Base-by-base conservation (phyloP, 2,797 vertebrate genomes). In the Sebastes kiyomatsui region DNA sequence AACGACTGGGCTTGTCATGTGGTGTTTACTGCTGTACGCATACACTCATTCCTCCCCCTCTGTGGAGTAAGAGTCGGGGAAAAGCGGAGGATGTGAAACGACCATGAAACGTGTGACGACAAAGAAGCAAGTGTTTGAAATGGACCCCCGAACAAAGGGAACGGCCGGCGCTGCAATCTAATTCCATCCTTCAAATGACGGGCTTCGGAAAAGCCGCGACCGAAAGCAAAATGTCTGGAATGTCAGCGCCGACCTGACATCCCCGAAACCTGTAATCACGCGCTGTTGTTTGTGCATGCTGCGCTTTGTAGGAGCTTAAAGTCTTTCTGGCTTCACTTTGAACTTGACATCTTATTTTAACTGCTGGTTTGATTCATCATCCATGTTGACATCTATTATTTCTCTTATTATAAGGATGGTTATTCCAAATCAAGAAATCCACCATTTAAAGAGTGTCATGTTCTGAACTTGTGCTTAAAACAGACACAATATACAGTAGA, bases 181-280 rank as follows among this genome's bases (percentile, higher is more conserved):
- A 92, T 84, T 93, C 92, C 83, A 77, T 62, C 85, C 82, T 66
- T 20, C 2, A 90, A 93, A 94, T 93, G 58, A 92, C 0, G 6
- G 86, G 76, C 46, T 92, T 66, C 0, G 5, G 74, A 84, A 93
- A 93, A 93, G 66, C 92, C 88, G 6, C 67, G 2, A 67, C 72
- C 84, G 1, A 54, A 80, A 80, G 80, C 74, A 35, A 89, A 91
- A 92, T 25, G 85, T 86, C 72, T 77, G 92, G 92, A 93, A 93
- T 89, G 89, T 77, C 46, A n/a, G 68, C 10, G 76, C 59, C 38
- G n/a, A 78, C 72, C 75, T 70, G 79, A 88, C 87, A 80, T 82
- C 76, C 76, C 64, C 35, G 18, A 72, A 87, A 88, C 85, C 82
- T 78, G 82, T 73, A 92, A 93, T 92, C 90, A 91, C 66, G 11